A percentile compares a stretch with the other conserved stretches of the same genome.
phyloP scores from a whole-genome alignment of 2,888 invertebrate species.

The Ornithoptera priamus region DNA sequence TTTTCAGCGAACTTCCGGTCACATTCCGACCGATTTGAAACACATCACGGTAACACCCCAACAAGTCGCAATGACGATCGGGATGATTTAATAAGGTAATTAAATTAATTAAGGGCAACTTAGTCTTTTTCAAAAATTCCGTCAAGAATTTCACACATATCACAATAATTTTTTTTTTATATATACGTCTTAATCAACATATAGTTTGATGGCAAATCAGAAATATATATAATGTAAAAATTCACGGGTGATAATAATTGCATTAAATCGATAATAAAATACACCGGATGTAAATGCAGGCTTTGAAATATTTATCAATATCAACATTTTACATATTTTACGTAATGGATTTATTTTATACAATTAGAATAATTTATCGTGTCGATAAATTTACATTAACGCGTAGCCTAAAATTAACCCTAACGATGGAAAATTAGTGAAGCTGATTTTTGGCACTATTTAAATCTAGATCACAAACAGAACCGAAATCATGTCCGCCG shows the following conservation, averaged over 20 bases:
- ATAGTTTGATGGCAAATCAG: too few species aligned
- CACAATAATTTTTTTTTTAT: constrained; percentile 21
- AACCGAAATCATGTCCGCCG: constrained; percentile 16
- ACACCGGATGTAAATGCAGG: constrained; percentile 16
- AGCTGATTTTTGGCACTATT: constrained; percentile 32
- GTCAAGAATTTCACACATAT: constrained; percentile 21
- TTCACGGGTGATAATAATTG: neutral
- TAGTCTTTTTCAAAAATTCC: constrained; percentile 18
- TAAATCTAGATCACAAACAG: constrained; percentile 9
- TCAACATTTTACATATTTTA: constrained; percentile 16
- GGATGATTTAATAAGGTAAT: constrained; percentile 8
- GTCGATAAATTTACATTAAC: constrained; percentile 7
- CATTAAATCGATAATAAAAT: neutral
- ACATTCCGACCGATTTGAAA: constrained; percentile 6
- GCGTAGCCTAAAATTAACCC: constrained; percentile 21
- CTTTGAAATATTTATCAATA: constrained; percentile 14
- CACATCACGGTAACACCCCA: constrained; percentile 6
- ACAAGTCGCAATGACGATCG: constrained; percentile 10
- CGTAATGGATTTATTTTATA: constrained; percentile 12
- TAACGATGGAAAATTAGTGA: constrained; percentile 22
- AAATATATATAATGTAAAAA: too few species aligned
- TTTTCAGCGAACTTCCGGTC: neutral
- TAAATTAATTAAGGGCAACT: constrained; percentile 19
- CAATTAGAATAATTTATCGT: constrained; percentile 24
- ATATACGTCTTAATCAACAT: neutral